Evolutionary conservation across 37 sponge, comb jelly and placozoan genomes (phyloP), one percentile per base, ranked within the genome.

Genomic region (Cladorhizidae sp.): DNA sequence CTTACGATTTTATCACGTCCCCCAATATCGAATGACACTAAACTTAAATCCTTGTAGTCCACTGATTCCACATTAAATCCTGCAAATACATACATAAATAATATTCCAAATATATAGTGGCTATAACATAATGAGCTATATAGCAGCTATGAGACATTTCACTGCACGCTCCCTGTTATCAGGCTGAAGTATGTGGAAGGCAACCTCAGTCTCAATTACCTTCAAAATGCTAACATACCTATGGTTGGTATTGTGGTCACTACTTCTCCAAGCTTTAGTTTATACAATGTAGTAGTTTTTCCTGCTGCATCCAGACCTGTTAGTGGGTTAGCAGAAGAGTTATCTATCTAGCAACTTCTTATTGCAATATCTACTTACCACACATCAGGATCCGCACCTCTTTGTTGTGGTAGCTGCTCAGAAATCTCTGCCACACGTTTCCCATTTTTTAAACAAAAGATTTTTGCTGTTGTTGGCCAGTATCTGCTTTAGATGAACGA

Each of bases 221-320:
- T 45, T 45, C 9, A 45, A 45, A 45, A 45, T 5, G 18, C 18
- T 59, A 17, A 17, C 35, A 32, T 65, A 65, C 67, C 67, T 65
- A 65, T 65, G 31, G 67, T 65, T 20, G 95, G 95, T 20, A 95
- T 95, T 31, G 95, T 95, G 26, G 95, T 95, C 52, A 95, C 92
- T 22, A 95, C 92, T 64, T 95, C 95, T 40, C 95, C 95, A 14
- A 95, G 74, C 57, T 95, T 95, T 33, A 95, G 92, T 73, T 88
- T 90, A 77, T 95, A 95, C 37, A 95, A 80, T 28, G 84, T 61
- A 23, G 91, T 90, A 21, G 95, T 94, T 68, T 94, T 94, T 28
- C 95, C 95, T 41, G 95, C 88, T 7, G 95, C 95, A 81, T 94
- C 95, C 17, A 94, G 83, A 0, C 92, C 92, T 91, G 67, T 21